These are phyloP conservation scores for Eupithecia subfuscata DNA, from an alignment of 2,888 invertebrate species.

Conservation along the genomic window DNA sequence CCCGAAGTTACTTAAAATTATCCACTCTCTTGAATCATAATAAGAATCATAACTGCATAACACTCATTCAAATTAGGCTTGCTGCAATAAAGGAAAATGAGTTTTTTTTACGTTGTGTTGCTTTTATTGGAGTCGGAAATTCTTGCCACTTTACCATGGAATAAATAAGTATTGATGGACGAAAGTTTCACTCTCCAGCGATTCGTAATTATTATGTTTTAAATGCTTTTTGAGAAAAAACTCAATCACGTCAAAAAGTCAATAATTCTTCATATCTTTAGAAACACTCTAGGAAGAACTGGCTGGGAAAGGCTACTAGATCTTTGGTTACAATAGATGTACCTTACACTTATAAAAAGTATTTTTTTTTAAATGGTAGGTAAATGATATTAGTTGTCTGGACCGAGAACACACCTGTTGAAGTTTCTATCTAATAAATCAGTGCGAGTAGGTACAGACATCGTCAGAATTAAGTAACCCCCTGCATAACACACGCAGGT, in stretches of 20 bases:
- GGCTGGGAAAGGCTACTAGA: too few species aligned
- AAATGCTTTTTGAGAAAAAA: too few species aligned
- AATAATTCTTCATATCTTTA: neutral
- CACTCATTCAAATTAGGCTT: slow-evolving; percentile 82
- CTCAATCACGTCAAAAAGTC: too few species aligned
- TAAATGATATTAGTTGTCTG: neutral
- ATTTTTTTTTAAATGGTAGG: neutral
- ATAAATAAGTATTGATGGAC: neutral
- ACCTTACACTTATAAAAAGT: too few species aligned
- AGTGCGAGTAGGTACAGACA: neutral
- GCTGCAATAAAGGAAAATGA: slow-evolving; percentile 82
- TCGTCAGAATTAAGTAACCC: too few species aligned
- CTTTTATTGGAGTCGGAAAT: slow-evolving; percentile 77
- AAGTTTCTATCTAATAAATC: neutral
- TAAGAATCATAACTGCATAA: slow-evolving; percentile 76
- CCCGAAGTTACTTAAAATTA: slow-evolving; percentile 75
- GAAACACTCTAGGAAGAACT: neutral
- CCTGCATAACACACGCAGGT: too few species aligned
- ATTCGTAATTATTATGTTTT: neutral
- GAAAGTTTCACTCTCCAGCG: neutral
- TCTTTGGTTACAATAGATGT: neutral
- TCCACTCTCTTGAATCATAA: slow-evolving; percentile 81
- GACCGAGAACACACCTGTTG: neutral
- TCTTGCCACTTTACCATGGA: slow-evolving; percentile 55
- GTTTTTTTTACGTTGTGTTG: slow-evolving; percentile 80